These are phyloP conservation scores for Metopia argyrocephala DNA, from an alignment of 2,888 invertebrate species.

Conservation along the genomic window DNA sequence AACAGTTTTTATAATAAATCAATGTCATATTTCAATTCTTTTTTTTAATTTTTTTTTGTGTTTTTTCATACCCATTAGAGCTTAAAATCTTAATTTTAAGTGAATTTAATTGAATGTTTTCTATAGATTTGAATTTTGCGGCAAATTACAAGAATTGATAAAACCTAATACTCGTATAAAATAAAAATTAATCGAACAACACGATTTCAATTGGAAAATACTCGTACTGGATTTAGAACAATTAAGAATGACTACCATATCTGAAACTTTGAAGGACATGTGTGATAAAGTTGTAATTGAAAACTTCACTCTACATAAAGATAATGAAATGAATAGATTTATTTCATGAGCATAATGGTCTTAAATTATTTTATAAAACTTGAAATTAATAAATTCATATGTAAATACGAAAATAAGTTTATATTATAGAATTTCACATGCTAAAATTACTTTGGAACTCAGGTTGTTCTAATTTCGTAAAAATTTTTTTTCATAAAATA, in stretches of 20 bases:
- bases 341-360: too few species aligned
- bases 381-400: too few species aligned
- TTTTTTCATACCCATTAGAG: not conserved
- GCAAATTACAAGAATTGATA: constrained; percentile 31
- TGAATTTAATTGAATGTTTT: constrained; percentile 41
- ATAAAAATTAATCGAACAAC: not conserved
- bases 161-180: not conserved
- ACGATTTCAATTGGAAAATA: not conserved
- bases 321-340: too few species aligned
- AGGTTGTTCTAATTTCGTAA: too few species aligned
- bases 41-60: constrained; percentile 15
- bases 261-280: not conserved
- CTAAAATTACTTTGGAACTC: too few species aligned
- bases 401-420: too few species aligned
- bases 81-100: constrained; percentile 32
- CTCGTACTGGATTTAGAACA: not conserved
- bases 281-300: not conserved
- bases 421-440: too few species aligned
- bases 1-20: constrained; percentile 50
- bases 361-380: too few species aligned
- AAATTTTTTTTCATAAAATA: too few species aligned
- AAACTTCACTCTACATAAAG: not conserved
- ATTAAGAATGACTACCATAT: not conserved
- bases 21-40: constrained; percentile 43
- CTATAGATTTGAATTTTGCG: constrained; percentile 39